These are phyloP conservation scores for Sebastes hubbsi DNA, from an alignment of 2,797 vertebrate genomes.

Conservation along the genomic window DNA sequence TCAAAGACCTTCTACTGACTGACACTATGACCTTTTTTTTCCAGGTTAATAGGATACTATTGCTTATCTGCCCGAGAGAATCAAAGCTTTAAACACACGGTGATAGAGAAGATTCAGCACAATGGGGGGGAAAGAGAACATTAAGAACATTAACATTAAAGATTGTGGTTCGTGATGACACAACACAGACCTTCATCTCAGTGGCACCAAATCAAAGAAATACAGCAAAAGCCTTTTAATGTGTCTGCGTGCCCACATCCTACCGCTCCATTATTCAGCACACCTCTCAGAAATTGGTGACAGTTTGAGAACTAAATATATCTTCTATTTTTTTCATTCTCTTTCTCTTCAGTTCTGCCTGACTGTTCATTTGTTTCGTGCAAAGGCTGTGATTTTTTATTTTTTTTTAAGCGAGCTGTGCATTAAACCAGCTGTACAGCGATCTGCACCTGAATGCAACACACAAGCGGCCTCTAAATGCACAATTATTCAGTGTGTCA, in stretches of 20 bases:
- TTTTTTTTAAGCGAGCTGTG: constrained; percentile 1
- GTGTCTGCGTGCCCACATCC: constrained; percentile 37
- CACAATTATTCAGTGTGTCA: constrained; percentile 11
- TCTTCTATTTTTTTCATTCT: constrained; percentile 19
- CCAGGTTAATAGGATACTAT: not conserved
- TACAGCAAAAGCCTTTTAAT: constrained; percentile 81
- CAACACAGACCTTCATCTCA: constrained; percentile 38
- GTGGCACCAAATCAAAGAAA: constrained; percentile 57
- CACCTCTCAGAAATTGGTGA: constrained; percentile 34
- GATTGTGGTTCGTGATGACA: constrained; percentile 32
- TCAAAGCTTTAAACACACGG: not conserved
- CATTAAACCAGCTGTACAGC: constrained; percentile 24
- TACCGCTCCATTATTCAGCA: constrained; percentile 75
- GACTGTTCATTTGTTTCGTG: constrained; percentile 24
- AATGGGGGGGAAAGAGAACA: not conserved
- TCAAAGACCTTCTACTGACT: not conserved
- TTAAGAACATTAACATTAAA: not conserved
- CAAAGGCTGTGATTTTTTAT: not conserved
- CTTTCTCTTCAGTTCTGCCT: constrained; percentile 16
- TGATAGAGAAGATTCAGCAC: not conserved
- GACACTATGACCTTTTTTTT: not conserved
- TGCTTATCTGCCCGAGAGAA: constrained; percentile 9
- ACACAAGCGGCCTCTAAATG: not conserved
- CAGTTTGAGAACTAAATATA: constrained; percentile 57
- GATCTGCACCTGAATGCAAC: constrained; percentile 15